phyloP scores from a whole-genome alignment of 37 sponge, comb jelly and placozoan species.

The Bolinopsis microptera region DNA sequence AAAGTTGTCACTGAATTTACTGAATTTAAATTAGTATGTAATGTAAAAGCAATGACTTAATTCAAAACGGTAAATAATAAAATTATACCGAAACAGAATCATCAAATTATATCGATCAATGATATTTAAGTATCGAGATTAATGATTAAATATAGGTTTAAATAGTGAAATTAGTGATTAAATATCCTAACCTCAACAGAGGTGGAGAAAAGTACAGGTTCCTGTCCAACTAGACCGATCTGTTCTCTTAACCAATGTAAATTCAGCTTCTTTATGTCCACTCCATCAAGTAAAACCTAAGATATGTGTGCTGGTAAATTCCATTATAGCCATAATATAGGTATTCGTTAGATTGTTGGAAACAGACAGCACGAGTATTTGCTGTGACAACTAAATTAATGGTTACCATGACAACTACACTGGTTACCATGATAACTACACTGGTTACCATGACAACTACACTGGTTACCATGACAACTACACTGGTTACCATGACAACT shows the following conservation, averaged over 20 bases:
- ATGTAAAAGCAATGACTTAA: too few relatives aligned
- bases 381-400: background rate
- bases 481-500: background rate
- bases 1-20: too few relatives aligned
- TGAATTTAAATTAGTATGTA: too few relatives aligned
- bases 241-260: constrained; percentile 80
- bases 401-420: background rate
- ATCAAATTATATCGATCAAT: too few relatives aligned
- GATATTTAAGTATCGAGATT: too few relatives aligned
- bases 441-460: too few relatives aligned
- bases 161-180: too few relatives aligned
- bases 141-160: too few relatives aligned
- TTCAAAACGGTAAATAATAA: too few relatives aligned
- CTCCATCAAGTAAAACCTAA: constrained; percentile 67
- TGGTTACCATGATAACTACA: background rate
- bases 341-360: too few relatives aligned
- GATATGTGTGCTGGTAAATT: background rate
- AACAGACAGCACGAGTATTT: background rate
- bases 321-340: too few relatives aligned
- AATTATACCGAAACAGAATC: too few relatives aligned
- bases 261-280: constrained; percentile 77
- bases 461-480: background rate
- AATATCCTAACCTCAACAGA: constrained; percentile 72
- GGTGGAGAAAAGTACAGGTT: constrained; percentile 85
- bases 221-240: constrained; percentile 93